A percentile compares a stretch with the other conserved stretches of the same genome.
phyloP scores from a whole-genome alignment of 2,113 vertebrate species.

The Ammospiza caudacuta region DNA sequence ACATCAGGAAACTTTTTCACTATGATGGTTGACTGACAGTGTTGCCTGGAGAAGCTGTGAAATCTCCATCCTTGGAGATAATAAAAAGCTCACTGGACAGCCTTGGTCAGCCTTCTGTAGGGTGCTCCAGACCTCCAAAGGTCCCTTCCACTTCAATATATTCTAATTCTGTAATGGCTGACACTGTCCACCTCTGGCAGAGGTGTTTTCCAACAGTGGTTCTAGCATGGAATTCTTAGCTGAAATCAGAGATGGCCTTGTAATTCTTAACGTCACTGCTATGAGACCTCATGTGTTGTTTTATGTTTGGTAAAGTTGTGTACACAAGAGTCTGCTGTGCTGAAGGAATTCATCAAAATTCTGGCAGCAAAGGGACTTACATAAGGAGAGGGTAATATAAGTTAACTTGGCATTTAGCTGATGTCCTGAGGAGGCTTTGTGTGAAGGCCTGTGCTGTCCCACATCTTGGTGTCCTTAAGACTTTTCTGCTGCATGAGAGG shows the following conservation, averaged over 20 bases:
- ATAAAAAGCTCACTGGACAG: neutral
- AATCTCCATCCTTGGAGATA: neutral
- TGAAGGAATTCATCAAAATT: neutral
- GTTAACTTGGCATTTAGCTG: neutral
- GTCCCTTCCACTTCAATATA: neutral
- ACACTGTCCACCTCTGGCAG: neutral
- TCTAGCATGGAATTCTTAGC: neutral
- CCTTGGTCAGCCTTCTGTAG: neutral
- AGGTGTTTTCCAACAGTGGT: neutral
- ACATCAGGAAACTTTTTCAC: neutral
- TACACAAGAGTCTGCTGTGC: fast-evolving
- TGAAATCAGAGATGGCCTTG: neutral
- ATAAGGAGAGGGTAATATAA: neutral
- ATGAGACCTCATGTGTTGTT: neutral
- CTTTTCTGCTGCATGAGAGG: neutral
- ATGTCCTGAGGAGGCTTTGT: neutral
- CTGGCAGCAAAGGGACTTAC: neutral
- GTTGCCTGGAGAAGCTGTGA: neutral
- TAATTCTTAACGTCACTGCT: neutral
- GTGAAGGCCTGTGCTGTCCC: neutral
- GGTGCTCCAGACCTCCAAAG: neutral
- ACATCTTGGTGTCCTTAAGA: neutral
- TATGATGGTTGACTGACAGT: neutral
- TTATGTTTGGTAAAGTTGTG: neutral
- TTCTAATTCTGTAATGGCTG: neutral